phyloP scores from a whole-genome alignment of 2,113 vertebrate species.

The Acrocephalus arundinaceus region DNA sequence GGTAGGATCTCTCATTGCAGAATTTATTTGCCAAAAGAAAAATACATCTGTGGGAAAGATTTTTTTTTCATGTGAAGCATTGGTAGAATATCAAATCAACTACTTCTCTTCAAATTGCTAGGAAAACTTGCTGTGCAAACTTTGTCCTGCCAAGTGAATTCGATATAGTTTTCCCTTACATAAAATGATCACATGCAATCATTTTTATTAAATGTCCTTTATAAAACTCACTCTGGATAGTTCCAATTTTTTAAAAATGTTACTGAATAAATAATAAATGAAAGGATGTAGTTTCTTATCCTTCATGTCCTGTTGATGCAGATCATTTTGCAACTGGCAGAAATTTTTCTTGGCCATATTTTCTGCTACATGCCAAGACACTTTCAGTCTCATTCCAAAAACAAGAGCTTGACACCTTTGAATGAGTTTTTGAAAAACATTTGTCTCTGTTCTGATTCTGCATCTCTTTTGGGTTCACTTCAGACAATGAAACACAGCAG shows the following conservation, averaged over 20 bases:
- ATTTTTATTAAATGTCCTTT: background rate
- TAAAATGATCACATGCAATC: background rate
- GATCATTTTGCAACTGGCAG: background rate
- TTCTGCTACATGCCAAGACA: background rate
- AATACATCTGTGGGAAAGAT: background rate
- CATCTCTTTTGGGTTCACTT: background rate
- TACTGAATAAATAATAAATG: background rate
- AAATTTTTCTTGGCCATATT: background rate
- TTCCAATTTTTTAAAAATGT: background rate
- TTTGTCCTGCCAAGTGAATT: background rate
- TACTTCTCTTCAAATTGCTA: background rate
- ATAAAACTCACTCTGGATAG: background rate
- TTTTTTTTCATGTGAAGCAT: background rate
- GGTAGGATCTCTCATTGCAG: background rate
- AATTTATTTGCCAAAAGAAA: background rate
- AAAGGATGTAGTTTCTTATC: background rate
- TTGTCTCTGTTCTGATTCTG: background rate
- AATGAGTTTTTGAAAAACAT: background rate
- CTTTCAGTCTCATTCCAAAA: background rate
- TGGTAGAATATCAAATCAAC: background rate
- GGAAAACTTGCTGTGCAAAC: background rate
- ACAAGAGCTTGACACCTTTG: background rate
- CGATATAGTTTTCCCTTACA: background rate
- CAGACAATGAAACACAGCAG: background rate
- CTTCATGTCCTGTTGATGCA: background rate